phyloP scores from a whole-genome alignment of 2,113 vertebrate genomes.

The Cyanistes caeruleus region DNA sequence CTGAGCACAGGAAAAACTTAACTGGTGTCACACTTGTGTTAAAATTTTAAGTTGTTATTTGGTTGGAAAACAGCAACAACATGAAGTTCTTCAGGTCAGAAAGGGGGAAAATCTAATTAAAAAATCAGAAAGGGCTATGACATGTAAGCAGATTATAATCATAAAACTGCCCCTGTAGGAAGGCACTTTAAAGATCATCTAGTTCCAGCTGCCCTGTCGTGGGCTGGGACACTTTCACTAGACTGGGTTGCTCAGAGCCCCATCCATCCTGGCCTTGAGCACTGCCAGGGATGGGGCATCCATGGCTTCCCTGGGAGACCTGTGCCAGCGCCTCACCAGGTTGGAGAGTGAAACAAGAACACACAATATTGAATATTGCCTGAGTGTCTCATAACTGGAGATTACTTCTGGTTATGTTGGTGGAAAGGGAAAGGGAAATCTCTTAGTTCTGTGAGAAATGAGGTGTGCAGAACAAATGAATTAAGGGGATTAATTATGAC shows the following conservation, averaged over 20 bases:
- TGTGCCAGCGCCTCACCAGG: no score
- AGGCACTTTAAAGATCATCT: not conserved
- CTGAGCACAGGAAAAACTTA: not conserved
- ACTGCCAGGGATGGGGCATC: not conserved
- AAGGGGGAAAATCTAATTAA: not conserved
- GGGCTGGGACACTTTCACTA: not conserved
- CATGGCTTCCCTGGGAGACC: not conserved
- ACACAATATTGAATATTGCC: not conserved
- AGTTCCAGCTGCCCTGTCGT: rapidly evolving
- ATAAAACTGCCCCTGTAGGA: not conserved
- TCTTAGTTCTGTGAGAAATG: not conserved
- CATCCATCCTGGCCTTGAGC: not conserved
- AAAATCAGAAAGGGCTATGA: not conserved
- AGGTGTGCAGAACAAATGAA: not conserved
- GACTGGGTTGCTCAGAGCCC: not conserved
- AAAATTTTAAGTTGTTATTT: not conserved
- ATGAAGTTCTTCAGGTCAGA: not conserved
- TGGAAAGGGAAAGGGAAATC: not conserved
- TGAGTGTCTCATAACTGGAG: not conserved
- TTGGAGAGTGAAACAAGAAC: not conserved
- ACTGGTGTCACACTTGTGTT: not conserved
- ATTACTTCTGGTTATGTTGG: not conserved
- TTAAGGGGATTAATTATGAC: not conserved
- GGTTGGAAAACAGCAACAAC: not conserved
- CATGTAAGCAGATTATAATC: not conserved